Evolutionary conservation across 2,113 vertebrate genomes (phyloP), one percentile per base, ranked within the genome.

Genomic region (Labeo catla): DNA sequence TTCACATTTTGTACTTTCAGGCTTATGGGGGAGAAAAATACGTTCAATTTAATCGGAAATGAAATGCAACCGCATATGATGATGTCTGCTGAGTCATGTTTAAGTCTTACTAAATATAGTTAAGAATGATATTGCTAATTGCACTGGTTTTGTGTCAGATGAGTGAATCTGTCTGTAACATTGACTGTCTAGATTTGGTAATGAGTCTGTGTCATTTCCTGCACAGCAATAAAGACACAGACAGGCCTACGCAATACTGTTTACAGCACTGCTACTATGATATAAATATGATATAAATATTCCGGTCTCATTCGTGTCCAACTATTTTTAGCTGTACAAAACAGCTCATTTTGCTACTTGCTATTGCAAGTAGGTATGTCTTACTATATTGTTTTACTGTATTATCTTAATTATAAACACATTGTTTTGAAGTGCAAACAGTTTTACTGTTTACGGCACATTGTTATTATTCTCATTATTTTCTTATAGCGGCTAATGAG

Each of bases 61-160:
- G 78, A 82, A 74, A 61, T 19, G 45, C n/a, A 78, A 47, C 81
- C 76, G 43, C 66, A 76, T 61, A n/a, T 21, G 45, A 81, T 63
- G 68, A 13, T 2, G 21, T 0, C 68, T 21, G 54, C n/a, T 87
- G 86, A 89, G 36, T 89, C 88, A 89, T 15, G 11, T 52, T 43
- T 0, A 36, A 36, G 45, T 23, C 21, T 80, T 50, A 77, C 39
- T 63, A 52, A 21, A 50, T 21, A 23, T 72, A 76, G n/a, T 13
- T 57, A n/a, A 1, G 7, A n/a, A 68, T 49, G 76, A 88, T 61
- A 76, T 21, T 8, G 36, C 52, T 66, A 74, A 50, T 57, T 15
- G 23, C 15, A 36, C 61, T 73, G 73, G 73, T 43, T 13, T 3
- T n/a, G 23, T 34, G 50, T 65, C 57, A 65, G 12, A 45, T 80